Percentiles rank a stretch among this genome's conserved stretches.
phyloP scores from a whole-genome alignment of 2,888 invertebrate species.

The Pharmacophagus antenor region DNA sequence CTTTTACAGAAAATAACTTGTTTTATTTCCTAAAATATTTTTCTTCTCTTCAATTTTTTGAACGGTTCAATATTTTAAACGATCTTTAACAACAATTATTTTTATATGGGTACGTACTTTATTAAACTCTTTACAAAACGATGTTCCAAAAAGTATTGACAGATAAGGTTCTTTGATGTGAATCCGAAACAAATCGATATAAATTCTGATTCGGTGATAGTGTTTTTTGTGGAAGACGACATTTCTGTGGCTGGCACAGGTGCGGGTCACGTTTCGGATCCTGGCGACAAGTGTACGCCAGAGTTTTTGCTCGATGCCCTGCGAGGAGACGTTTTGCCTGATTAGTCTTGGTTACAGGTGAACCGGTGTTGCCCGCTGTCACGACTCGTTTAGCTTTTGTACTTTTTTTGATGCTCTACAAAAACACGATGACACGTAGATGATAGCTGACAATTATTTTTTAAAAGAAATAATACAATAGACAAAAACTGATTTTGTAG shows the following conservation, averaged over 20 bases:
- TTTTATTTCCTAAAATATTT: neutral
- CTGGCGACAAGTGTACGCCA: slow-evolving; percentile 33
- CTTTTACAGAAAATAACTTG: neutral
- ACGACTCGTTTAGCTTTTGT: slow-evolving; percentile 32
- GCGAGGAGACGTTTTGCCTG: slow-evolving; percentile 34
- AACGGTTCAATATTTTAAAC: neutral
- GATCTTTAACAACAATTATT: no score
- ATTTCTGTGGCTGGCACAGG: slow-evolving; percentile 33
- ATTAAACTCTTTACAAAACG: neutral
- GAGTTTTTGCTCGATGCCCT: slow-evolving; percentile 36
- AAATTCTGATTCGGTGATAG: slow-evolving; percentile 20
- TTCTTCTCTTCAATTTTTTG: neutral
- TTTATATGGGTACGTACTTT: no score
- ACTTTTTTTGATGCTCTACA: neutral
- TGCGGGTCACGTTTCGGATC: slow-evolving; percentile 41
- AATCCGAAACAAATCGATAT: slow-evolving; percentile 25
- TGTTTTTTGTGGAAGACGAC: slow-evolving; percentile 31
- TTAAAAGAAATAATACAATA: no score
- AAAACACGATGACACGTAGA: neutral
- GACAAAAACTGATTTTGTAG: no score
- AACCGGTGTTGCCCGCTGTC: slow-evolving; percentile 47
- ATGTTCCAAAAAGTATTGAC: slow-evolving; percentile 9
- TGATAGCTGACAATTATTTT: neutral
- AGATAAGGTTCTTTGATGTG: neutral
- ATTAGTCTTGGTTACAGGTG: slow-evolving; percentile 69